A percentile compares a stretch with the other conserved stretches of the same genome.
Conservation (phyloP, 2,797 vertebrate genomes). For the Hydrolagus colliei region DNA sequence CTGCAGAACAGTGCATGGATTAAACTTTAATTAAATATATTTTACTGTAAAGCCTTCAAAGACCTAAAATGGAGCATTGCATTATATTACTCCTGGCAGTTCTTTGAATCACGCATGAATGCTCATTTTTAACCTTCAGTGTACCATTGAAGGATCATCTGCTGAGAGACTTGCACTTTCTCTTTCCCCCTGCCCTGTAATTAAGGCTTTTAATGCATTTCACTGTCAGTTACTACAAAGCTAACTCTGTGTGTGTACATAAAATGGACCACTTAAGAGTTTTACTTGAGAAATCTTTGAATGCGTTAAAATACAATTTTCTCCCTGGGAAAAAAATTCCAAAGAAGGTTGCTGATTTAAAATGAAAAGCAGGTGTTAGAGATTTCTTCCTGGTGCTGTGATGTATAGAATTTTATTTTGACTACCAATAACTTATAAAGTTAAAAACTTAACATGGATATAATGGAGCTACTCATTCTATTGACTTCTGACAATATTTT, state of each 20-base stretch:
- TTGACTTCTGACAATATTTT: not conserved
- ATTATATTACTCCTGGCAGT: conserved; percentile 60
- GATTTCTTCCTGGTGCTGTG: not conserved
- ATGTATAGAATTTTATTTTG: conserved; percentile 13
- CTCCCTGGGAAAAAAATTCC: not conserved
- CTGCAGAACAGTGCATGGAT: conserved; percentile 45
- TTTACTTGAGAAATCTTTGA: conserved; percentile 48
- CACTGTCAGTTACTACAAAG: conserved; percentile 50
- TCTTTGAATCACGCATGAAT: conserved; percentile 58
- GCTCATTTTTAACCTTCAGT: conserved; percentile 58
- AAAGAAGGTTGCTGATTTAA: not conserved
- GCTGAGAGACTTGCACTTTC: conserved; percentile 53
- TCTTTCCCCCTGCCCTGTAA: conserved; percentile 53
- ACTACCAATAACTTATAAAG: not conserved
- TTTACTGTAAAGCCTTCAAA: conserved; percentile 52
- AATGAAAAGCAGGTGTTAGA: not conserved
- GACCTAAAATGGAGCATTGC: conserved; percentile 49
- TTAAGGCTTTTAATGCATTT: conserved; percentile 59
- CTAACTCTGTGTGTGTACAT: conserved; percentile 53
- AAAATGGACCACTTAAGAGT: conserved; percentile 57
- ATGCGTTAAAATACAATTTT: conserved; percentile 38
- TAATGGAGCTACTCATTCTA: not conserved
- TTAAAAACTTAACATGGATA: not conserved
- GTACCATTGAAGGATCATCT: conserved; percentile 63
- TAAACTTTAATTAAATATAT: conserved; percentile 61